Evolutionary conservation across 2,888 invertebrate genomes (phyloP), one percentile per base, ranked within the genome.

Genomic region (Willowsia nigromaculata): DNA sequence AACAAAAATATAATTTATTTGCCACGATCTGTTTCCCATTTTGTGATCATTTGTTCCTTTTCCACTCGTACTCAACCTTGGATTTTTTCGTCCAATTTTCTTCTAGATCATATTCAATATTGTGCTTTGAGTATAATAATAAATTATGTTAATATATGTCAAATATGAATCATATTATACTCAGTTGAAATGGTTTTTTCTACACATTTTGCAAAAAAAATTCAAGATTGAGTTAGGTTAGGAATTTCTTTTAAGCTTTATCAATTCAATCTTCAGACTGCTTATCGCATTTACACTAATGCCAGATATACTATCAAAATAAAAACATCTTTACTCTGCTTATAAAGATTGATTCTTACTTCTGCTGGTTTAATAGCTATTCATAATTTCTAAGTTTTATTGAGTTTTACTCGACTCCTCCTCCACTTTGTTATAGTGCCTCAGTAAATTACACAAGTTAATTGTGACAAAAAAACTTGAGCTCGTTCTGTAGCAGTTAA

Each of bases 381-480:
- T n/a, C 15, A 50, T 50, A 15, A 50, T 13, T 4, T 6, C 50
- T 50, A 3, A 50, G 5, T 50, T 50, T 13, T 50, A 50, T 50
- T 50, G 37, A 4, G 37, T 37, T 6, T 37, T 37, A 37, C 4
- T 4, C 37, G 9, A 9, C 4, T 30, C 5, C 62, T 62, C 62
- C 62, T 62, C 27, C 30, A 62, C 62, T 59, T 30, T 62, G 30
- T 27, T 62, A 27, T 62, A 4, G 13, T 62, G 30, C 30, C 30
- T 30, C n/a, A 62, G 62, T 62, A 62, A 62, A 62, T 62, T 62
- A 62, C 62, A 62, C 62, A 62, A 62, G 62, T 30, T 62, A 62
- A 62, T 62, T 62, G 13, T 62, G 27, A 30, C 30, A 30, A 30
- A 62, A 7, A 62, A 15, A 6, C 22, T 7, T 13, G 13, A 47